phyloP scores from a whole-genome alignment of 2,888 invertebrate genomes.

The Erebia ligea region DNA sequence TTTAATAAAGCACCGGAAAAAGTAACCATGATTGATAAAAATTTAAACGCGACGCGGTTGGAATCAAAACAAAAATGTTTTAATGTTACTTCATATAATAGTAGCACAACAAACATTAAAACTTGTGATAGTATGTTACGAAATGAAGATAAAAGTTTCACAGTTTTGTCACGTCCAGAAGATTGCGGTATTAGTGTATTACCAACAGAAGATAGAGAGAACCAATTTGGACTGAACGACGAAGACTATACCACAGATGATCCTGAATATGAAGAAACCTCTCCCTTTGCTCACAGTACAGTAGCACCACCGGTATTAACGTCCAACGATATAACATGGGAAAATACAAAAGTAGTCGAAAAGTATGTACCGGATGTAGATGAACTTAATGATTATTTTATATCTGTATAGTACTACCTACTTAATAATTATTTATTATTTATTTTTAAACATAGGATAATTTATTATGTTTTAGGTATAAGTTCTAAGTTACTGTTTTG shows the following conservation, averaged over 20 bases:
- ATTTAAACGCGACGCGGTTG: constrained; percentile 1
- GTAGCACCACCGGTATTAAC: constrained; percentile 25
- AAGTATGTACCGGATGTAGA: constrained; percentile 35
- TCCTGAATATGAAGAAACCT: constrained; percentile 36
- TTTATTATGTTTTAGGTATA: background rate
- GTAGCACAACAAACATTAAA: background rate
- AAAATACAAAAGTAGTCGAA: constrained; percentile 33
- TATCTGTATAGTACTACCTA: constrained; percentile 28
- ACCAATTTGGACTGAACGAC: constrained; percentile 18
- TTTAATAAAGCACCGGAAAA: background rate
- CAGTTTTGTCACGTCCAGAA: constrained; percentile 4
- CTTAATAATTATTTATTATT: background rate
- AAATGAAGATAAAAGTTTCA: constrained; percentile 8
- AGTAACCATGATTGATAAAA: background rate
- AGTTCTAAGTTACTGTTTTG: background rate
- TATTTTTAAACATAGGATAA: background rate
- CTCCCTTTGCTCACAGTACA: constrained; percentile 34
- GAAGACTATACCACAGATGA: constrained; percentile 44
- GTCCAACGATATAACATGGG: constrained; percentile 34
- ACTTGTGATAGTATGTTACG: background rate
- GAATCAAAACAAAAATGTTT: background rate
- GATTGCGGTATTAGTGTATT: constrained; percentile 7
- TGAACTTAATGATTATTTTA: constrained; percentile 46
- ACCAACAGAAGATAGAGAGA: background rate
- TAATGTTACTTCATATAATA: background rate